Evolutionary conservation across 2,113 vertebrate genomes (phyloP), one percentile per base, ranked within the genome.

Genomic region (Strigops habroptila): DNA sequence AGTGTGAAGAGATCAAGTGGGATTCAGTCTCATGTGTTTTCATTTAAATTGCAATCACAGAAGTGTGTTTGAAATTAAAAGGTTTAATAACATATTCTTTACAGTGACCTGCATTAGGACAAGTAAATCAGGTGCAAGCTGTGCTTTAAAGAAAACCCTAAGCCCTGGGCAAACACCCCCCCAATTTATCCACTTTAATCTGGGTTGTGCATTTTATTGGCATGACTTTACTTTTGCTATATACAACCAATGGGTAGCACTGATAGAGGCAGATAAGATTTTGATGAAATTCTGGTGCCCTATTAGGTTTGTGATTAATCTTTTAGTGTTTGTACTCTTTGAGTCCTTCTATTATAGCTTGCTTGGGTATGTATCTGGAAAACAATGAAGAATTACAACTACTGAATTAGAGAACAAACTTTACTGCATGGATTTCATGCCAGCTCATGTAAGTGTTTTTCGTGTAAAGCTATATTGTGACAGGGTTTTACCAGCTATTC

Each of bases 41-140:
- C 77, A 85, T 84, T 65, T 87, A 89, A 94, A 91, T 19, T 69
- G 76, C 76, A 91, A 35, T 82, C 4, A 67, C 49, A 83, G 25
- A 60, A 82, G 35, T 44, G 78, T 74, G 80, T 75, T 96, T 82
- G 63, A 90, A 97, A 95, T 94, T 59, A 94, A 85, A 95, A 94
- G 19, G n/a, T 92, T 74, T 73, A 96, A 91, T 84, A 92, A 71
- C 55, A 53, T 57, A 49, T 90, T 82, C 69, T 59, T 95, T 85
- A 71, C 30, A 63, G 80, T 90, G 78, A 69, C 59, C 91, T 97
- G 84, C 51, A 63, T 89, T 86, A 95, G 70, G 82, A 89, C 33
- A 89, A 90, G 63, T 70, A 84, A 93, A 79, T 77, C 7, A 3
- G 81, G 35, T 84, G 57, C 17, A 63, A 83, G 57, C 43, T 79